Evolutionary conservation across 2,888 invertebrate genomes (phyloP), one percentile per base, ranked within the genome.

Genomic region (Acronicta leporina): DNA sequence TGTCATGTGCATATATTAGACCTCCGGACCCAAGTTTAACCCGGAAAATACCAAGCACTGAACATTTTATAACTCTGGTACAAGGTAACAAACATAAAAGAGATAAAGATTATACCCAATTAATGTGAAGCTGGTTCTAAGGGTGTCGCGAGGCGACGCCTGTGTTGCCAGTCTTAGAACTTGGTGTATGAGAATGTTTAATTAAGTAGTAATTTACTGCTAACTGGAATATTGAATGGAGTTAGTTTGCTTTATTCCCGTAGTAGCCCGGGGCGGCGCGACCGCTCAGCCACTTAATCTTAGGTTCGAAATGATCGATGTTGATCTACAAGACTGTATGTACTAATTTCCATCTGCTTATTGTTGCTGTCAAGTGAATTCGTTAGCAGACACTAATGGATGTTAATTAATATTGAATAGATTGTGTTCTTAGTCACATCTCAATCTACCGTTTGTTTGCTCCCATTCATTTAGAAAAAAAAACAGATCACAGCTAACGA

Each of bases 191-290:
- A 74, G 81, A 84, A 87, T 87, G 84, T 85, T 88, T 88, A 90
- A 90, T 89, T 87, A 88, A 83, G 75, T 69, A 74, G 85, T 83
- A 83, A 88, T 88, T 87, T 87, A 84, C 82, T 82, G 79, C 76
- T 83, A 83, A 84, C 83, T 85, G 78, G 85, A 81, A 54, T 81
- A 83, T 82, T 84, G 81, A 79, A 82, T 82, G 77, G 78, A 77
- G 78, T 78, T 70, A 69, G 74, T 70, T 78, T 72, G 63, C 70
- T 68, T 65, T 73, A 72, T 75, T 76, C 70, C 68, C 73, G 61
- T 56, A 69, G 57, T 58, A 58, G 82, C 84, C 79, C 59, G 57
- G 46, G 83, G 87, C 65, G 70, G 87, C 65, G 70, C 63, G 71
- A 58, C 69, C 58, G 68, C 73, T 63, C 68, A 66, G 55, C 56